Evolutionary conservation across 2,888 invertebrate species (phyloP).

Genomic region (Cephus sareptanus): DNA sequence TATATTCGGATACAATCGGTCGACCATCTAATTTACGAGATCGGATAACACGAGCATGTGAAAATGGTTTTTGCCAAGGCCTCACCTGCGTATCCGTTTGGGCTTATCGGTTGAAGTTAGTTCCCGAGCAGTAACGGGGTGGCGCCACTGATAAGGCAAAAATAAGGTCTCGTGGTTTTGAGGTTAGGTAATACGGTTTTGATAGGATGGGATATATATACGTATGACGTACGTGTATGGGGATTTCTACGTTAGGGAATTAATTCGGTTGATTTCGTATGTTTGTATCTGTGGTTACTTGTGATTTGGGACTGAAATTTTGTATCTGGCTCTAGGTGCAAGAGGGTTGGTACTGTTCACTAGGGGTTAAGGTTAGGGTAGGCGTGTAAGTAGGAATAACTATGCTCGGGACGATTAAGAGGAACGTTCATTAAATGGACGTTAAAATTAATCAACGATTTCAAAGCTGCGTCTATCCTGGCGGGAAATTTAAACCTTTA

Average conservation of each 20-base stretch:
- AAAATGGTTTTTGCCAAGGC: neutral
- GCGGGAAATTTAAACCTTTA: neutral
- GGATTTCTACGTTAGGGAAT: no score
- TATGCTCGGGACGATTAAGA: neutral
- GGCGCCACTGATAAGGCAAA: neutral
- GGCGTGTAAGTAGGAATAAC: neutral
- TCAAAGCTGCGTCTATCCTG: neutral
- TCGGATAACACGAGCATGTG: neutral
- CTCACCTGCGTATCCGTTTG: neutral
- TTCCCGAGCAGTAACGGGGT: neutral
- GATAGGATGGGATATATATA: no score
- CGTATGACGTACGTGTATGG: no score
- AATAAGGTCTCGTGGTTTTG: neutral
- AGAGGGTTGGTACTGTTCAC: no score
- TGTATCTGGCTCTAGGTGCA: neutral
- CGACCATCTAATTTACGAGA: neutral
- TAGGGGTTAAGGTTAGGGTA: no score
- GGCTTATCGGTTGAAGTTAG: neutral
- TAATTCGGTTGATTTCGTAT: no score
- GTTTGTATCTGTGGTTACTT: no score
- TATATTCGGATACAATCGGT: neutral
- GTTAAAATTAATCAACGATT: conserved; percentile 9
- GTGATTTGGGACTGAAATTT: neutral
- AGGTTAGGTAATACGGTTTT: no score
- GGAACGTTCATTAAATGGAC: neutral